These are phyloP conservation scores for Pluvialis apricaria DNA, from an alignment of 2,113 vertebrate genomes.

Conservation along the genomic window DNA sequence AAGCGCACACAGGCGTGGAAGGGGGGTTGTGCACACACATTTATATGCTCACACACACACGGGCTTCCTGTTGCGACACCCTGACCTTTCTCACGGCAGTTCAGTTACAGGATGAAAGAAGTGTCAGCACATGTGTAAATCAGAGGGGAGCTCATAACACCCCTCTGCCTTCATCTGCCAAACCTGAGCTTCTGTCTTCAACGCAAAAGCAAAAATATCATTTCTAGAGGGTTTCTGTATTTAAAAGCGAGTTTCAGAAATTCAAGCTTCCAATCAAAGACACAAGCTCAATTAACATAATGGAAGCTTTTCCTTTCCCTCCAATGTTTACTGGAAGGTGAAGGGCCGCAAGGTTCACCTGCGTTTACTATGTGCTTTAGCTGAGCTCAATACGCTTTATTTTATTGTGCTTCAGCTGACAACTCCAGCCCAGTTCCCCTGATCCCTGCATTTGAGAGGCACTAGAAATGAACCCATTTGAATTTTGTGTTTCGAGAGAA, in stretches of 20 bases:
- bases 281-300: neutral
- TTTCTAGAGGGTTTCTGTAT: neutral
- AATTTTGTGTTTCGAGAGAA: neutral
- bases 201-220: neutral
- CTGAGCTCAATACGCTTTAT: neutral
- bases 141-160: neutral
- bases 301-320: neutral
- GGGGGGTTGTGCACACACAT: neutral
- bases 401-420: neutral
- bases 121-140: neutral
- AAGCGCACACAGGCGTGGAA: neutral
- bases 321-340: neutral
- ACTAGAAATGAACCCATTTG: neutral
- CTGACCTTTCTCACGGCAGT: neutral
- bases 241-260: neutral
- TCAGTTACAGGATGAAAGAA: constrained; percentile 7
- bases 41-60: neutral
- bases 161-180: neutral
- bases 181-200: neutral
- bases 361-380: neutral
- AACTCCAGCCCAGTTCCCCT: neutral
- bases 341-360: neutral
- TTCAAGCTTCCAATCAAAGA: neutral
- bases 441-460: neutral
- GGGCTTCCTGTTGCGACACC: neutral